Evolutionary conservation across 1,140 invertebrate species (phyloP), one percentile per base, ranked within the genome.

Genomic region (Drosophila trapezifrons): DNA sequence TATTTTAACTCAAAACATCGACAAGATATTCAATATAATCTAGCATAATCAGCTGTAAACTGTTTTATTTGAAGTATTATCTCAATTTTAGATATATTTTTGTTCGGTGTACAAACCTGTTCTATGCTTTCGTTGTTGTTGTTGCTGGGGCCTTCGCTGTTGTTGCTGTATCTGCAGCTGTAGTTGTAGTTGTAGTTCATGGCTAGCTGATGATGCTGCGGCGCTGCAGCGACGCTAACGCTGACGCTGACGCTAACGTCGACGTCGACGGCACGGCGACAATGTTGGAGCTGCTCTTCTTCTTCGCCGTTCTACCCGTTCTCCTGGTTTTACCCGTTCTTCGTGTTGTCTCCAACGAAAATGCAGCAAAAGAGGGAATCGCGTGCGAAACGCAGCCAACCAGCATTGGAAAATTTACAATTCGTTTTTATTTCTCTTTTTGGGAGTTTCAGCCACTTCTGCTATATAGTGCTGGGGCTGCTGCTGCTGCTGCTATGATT

Each of bases 331-430:
- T 43, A 55, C 57, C 42, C 54, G 76, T 59, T 78, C 49, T 52
- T 62, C 49, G 76, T 52, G 57, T 72, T 52, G 58, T 54, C 52
- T 47, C 46, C 17, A 70, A 64, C 64, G 70, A 42, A 66, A 69
- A 70, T 55, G 58, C 63, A 60, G 42, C 54, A 57, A 45, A 56
- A 56, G 37, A 78, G 78, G 62, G 62, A 85, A 86, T 85, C 78
- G 82, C 82, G 75, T 85, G 82, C 69, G 63, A 75, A 86, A 63
- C 82, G 74, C 79, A 64, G 63, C 65, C 74, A 86, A 83, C 55
- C 59, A 77, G 84, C 83, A 87, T 87, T 84, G 76, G 80, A 77
- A 89, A 80, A 80, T 73, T n/a, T 69, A 62, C 46, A 73, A 79
- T 69, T 56, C 40, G 29, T 22, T 49, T 69, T 18, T 17, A 38